These are phyloP conservation scores for Lepus americanus DNA, from an alignment of 2,113 vertebrate species.

Conservation along the genomic window DNA sequence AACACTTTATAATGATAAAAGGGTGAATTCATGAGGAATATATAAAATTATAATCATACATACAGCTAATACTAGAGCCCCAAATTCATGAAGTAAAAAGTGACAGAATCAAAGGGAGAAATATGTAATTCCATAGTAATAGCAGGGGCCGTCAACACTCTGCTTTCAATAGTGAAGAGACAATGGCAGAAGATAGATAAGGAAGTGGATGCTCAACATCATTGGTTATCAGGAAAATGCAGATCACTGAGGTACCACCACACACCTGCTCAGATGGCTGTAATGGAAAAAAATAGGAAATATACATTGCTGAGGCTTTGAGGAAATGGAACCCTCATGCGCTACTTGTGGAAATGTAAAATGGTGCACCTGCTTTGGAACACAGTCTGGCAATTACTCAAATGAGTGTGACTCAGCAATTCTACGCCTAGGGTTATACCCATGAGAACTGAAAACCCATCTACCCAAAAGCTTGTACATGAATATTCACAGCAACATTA, in stretches of 20 bases:
- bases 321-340: neutral
- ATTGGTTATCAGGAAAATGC: slow-evolving; percentile 22
- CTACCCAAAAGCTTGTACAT: neutral
- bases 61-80: neutral
- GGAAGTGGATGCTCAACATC: neutral
- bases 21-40: too few species aligned
- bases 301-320: neutral
- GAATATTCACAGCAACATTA: neutral
- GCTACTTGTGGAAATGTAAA: neutral
- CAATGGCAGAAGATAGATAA: neutral
- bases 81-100: neutral
- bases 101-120: too few species aligned
- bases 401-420: neutral
- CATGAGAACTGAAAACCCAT: neutral
- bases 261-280: neutral
- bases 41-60: neutral
- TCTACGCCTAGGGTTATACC: neutral
- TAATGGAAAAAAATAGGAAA: neutral
- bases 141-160: neutral
- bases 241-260: neutral
- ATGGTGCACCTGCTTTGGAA: neutral
- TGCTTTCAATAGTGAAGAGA: neutral
- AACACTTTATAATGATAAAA: neutral
- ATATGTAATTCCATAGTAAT: neutral
- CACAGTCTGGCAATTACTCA: neutral